Evolutionary conservation across 2,888 invertebrate species (phyloP), one percentile per base, ranked within the genome.

Genomic region (Rotaria macrura): DNA sequence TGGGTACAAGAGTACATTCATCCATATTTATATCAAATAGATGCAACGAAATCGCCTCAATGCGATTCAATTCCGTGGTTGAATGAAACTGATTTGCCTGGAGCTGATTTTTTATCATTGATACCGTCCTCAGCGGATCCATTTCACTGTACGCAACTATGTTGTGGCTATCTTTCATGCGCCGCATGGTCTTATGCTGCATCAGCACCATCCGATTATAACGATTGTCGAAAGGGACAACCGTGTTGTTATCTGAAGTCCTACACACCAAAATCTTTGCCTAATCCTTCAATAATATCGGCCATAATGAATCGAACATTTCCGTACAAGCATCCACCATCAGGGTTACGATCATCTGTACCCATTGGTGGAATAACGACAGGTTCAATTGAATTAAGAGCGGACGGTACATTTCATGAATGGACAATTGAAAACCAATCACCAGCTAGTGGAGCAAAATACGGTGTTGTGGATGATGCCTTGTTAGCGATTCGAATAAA

Each of bases 321-420:
- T 65, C 65, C 65, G 20, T 65, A 34, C 25, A 20, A 65, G 14
- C 65, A 65, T 65, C 65, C 65, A 6, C 65, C 65, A 17, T 17
- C 65, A 34, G 65, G 65, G 10, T 20, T 65, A 34, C 4, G 65
- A 65, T 65, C 65, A 34, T 17, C 34, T 34, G 65, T 65, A 65
- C 65, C 65, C 34, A 20, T 65, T 20, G 65, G 52, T 20, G 83
- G 52, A 7, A 52, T 83, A n/a, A 52, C 83, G 5, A 85, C 85
- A 29, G 85, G 85, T 6, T 65, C 52, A n/a, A 74, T 85, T 20
- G 85, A 85, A 54, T 54, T 85, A 38, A 25, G 85, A n/a, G 85
- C 29, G 34, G 85, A 85, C 84, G 85, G 85, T n/a, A 79, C 85
- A 40, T 85, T 85, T 74, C 85, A 85, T 38, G 85, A 85, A 52